A percentile compares a stretch with the other conserved stretches of the same genome.
phyloP scores from a whole-genome alignment of 2,888 invertebrate species.

The Ephialtes manifestator region DNA sequence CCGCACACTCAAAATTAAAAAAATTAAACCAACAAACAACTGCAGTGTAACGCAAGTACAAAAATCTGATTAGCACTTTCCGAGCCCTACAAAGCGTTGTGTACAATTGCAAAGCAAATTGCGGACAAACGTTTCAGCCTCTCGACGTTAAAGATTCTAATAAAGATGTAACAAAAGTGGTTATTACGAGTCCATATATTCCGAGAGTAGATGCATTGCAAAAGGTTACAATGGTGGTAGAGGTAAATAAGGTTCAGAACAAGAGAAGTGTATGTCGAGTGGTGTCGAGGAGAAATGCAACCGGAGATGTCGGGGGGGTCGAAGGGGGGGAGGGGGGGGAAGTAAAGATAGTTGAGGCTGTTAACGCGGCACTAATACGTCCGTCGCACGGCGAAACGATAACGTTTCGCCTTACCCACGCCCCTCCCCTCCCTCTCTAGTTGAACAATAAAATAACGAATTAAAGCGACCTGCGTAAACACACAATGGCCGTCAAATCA shows the following conservation, averaged over 20 bases:
- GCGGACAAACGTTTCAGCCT: background rate
- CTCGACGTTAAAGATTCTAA: background rate
- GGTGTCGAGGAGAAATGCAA: slow-evolving; percentile 2
- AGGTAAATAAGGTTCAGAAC: background rate
- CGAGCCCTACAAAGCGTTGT: too few species aligned
- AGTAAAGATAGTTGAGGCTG: slow-evolving; percentile 74
- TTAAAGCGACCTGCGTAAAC: slow-evolving; percentile 78
- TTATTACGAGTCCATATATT: background rate
- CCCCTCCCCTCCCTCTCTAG: slow-evolving; percentile 11
- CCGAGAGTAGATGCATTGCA: background rate
- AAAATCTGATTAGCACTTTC: too few species aligned
- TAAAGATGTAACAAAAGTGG: slow-evolving; percentile 6
- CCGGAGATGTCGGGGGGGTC: slow-evolving; percentile 34
- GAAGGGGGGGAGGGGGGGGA: slow-evolving; percentile 11
- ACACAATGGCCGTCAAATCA: slow-evolving; percentile 80
- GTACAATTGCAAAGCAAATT: background rate
- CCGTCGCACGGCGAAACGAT: slow-evolving; percentile 53
- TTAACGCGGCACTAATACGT: slow-evolving; percentile 69
- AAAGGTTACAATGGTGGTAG: background rate
- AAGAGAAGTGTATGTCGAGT: background rate
- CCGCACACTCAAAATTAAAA: background rate
- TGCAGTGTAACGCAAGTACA: background rate
- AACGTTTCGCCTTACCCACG: slow-evolving; percentile 41
- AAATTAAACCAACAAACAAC: background rate
- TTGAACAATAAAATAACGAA: slow-evolving; percentile 79